Percentiles rank a stretch among this genome's conserved stretches.
These are phyloP conservation scores for Thunnus maccoyii DNA, from an alignment of 2,113 vertebrate species.

Conservation along the genomic window DNA sequence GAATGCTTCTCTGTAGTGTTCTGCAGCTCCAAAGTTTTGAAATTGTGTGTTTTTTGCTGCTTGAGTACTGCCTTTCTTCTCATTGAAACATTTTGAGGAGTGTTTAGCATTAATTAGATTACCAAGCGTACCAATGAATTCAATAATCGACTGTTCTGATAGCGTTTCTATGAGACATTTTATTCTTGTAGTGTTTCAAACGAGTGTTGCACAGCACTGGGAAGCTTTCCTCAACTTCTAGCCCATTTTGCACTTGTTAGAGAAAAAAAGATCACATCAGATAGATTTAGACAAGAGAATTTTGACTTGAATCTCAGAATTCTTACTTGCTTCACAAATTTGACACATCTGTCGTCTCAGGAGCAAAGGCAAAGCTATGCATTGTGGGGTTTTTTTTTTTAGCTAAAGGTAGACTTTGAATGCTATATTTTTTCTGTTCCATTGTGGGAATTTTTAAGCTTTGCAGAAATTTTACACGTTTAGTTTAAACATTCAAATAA, in stretches of 20 bases:
- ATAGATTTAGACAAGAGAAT: background rate
- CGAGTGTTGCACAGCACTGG: conserved; percentile 33
- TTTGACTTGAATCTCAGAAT: background rate
- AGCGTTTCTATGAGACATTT: background rate
- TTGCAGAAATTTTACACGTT: background rate
- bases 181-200: conserved; percentile 14
- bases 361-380: conserved; percentile 25
- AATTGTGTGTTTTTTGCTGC: conserved; percentile 13
- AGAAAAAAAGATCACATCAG: conserved; percentile 1
- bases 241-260: conserved; percentile 40
- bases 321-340: conserved; percentile 1
- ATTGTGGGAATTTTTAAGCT: background rate
- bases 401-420: background rate
- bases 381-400: conserved; percentile 2
- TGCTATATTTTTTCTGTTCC: background rate
- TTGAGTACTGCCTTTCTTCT: conserved; percentile 10
- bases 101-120: background rate
- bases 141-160: background rate
- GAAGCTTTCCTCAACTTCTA: conserved; percentile 18
- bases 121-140: background rate
- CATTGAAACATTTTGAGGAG: conserved; percentile 15
- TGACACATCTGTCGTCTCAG: conserved; percentile 38
- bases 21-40: conserved; percentile 1
- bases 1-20: background rate
- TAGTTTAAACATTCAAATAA: background rate